phyloP scores from a whole-genome alignment of 1,140 invertebrate species.

The Lethocerus indicus region DNA sequence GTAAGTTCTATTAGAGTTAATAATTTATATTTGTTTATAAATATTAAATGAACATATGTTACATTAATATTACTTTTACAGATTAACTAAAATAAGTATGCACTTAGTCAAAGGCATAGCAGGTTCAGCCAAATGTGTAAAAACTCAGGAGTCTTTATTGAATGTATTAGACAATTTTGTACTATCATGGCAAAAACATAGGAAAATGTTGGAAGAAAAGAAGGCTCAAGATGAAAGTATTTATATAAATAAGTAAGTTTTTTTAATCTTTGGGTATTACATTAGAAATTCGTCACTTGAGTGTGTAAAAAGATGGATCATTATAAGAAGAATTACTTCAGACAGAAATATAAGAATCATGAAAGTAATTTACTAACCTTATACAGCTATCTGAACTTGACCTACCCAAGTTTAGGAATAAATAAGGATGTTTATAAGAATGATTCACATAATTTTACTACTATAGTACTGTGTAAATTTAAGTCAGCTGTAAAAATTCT shows the following conservation, averaged over 20 bases:
- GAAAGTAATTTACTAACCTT: too few relatives aligned
- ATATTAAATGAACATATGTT: not conserved
- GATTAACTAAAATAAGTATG: slow-evolving; percentile 44
- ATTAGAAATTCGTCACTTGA: too few relatives aligned
- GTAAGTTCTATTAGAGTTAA: not conserved
- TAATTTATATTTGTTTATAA: not conserved
- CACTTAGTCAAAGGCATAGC: slow-evolving; percentile 10
- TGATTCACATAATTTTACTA: too few relatives aligned
- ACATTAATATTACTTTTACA: slow-evolving; percentile 22
- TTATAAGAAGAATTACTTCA: too few relatives aligned
- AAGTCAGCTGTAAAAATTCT: too few relatives aligned
- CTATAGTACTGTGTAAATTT: too few relatives aligned
- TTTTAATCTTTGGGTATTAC: too few relatives aligned
- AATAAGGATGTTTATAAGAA: too few relatives aligned
- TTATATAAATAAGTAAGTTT: slow-evolving; percentile 61
- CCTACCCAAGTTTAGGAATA: too few relatives aligned
- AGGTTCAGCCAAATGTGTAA: not conserved
- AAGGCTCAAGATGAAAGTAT: slow-evolving; percentile 60
- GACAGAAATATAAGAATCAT: too few relatives aligned
- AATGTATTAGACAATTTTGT: slow-evolving; percentile 40
- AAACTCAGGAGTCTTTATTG: slow-evolving; percentile 24
- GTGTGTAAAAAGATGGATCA: too few relatives aligned
- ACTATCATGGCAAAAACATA: slow-evolving; percentile 54
- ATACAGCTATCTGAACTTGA: too few relatives aligned
- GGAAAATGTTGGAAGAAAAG: slow-evolving; percentile 43